phyloP scores from a whole-genome alignment of 1,140 invertebrate species.

The Drosophila mauritiana region DNA sequence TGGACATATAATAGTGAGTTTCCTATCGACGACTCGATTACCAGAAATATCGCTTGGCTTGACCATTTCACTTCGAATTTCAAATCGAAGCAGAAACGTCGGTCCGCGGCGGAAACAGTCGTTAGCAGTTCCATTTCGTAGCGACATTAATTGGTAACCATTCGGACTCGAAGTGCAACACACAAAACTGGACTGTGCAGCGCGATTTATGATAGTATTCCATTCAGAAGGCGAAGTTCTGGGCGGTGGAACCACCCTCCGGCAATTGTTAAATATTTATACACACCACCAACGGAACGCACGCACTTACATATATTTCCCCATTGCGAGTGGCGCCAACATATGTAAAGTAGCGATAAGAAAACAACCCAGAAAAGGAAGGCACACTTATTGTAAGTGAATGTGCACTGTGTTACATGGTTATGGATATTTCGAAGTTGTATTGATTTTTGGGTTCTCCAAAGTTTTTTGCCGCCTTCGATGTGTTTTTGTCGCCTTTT shows the following conservation, averaged over 20 bases:
- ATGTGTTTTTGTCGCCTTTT: conserved; percentile 37
- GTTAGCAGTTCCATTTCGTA: conserved; percentile 8
- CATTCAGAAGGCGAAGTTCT: background rate
- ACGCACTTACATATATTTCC: conserved; percentile 20
- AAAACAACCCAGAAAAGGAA: conserved; percentile 30
- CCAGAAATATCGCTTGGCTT: background rate
- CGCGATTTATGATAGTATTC: background rate
- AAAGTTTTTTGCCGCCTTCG: conserved; percentile 27
- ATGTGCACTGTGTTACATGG: conserved; percentile 14
- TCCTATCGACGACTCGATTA: too few relatives aligned
- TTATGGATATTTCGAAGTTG: conserved; percentile 20
- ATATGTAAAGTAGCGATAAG: conserved; percentile 62
- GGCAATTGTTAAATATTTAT: conserved; percentile 62
- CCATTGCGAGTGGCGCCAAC: conserved; percentile 63
- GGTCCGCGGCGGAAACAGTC: conserved; percentile 2
- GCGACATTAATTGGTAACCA: conserved; percentile 8
- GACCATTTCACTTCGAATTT: conserved; percentile 9
- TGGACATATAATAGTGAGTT: background rate
- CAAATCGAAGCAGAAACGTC: conserved; percentile 2
- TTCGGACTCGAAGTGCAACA: conserved; percentile 12
- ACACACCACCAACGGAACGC: conserved; percentile 45
- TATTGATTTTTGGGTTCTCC: conserved; percentile 46
- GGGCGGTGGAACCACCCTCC: conserved; percentile 17
- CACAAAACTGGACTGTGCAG: background rate
- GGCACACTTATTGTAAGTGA: conserved; percentile 63